Evolutionary conservation across 2,888 invertebrate genomes (phyloP).

Genomic region (Ligdia adustata): DNA sequence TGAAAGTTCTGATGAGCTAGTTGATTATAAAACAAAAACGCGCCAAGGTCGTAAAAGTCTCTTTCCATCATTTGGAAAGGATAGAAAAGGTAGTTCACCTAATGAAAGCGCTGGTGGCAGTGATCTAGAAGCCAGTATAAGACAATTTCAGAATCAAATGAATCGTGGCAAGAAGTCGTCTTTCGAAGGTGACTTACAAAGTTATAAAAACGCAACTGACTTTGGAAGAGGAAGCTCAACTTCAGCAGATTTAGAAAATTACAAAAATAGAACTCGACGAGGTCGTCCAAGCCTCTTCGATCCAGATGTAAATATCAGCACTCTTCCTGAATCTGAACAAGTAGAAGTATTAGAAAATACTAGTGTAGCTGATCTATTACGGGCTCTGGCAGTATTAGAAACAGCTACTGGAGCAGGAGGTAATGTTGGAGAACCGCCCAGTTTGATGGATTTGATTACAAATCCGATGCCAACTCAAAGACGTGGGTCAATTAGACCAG

Average conservation of each 20-base stretch:
- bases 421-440: conserved; percentile 42
- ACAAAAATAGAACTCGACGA: conserved; percentile 66
- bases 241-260: conserved; percentile 64
- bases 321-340: conserved; percentile 72
- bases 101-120: conserved; percentile 54
- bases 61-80: conserved; percentile 73
- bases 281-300: conserved; percentile 77
- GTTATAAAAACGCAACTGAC: conserved; percentile 48
- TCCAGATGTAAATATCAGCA: conserved; percentile 68
- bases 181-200: conserved; percentile 56
- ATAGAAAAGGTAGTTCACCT: conserved; percentile 64
- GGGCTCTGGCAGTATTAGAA: conserved; percentile 89
- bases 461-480: conserved; percentile 54
- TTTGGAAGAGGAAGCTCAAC: conserved; percentile 48
- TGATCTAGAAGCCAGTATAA: conserved; percentile 71
- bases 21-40: conserved; percentile 73
- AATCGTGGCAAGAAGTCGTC: conserved; percentile 54
- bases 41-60: conserved; percentile 65
- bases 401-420: conserved; percentile 51
- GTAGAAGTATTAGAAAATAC: conserved; percentile 90
- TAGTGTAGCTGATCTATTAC: conserved; percentile 91
- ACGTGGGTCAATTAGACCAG: conserved; percentile 67
- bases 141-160: conserved; percentile 66
- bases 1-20: conserved; percentile 74
- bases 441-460: conserved; percentile 57